A percentile compares a stretch with the other conserved stretches of the same genome.
Conservation (phyloP, 2,888 invertebrate species). For the Stenoptilia bipunctidactyla region DNA sequence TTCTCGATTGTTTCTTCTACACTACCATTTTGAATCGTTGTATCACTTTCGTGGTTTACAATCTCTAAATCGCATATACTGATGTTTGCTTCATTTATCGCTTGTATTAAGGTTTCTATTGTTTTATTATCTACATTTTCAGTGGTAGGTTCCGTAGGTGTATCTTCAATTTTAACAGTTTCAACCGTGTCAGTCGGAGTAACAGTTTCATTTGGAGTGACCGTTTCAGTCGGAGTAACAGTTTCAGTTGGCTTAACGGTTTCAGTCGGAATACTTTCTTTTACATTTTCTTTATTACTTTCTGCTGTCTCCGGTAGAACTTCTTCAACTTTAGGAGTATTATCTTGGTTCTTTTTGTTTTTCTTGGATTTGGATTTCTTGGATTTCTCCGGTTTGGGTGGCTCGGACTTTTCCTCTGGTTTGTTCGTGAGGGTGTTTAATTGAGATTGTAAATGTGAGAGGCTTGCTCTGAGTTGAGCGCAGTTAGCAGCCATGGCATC, state of each 20-base stretch:
- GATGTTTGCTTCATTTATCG: conserved; percentile 43
- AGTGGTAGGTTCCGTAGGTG: conserved; percentile 1
- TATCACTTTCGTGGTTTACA: conserved; percentile 17
- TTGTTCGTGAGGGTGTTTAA: conserved; percentile 53
- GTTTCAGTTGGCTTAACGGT: conserved; percentile 15
- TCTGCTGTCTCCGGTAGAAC: background rate
- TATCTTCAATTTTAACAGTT: conserved; percentile 10
- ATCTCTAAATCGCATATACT: conserved; percentile 38
- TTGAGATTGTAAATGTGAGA: conserved; percentile 72
- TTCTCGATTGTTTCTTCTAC: background rate
- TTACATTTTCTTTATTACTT: conserved; percentile 3
- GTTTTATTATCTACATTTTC: conserved; percentile 25
- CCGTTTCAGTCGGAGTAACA: conserved; percentile 5
- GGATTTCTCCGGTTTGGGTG: conserved; percentile 44
- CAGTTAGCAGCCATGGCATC: conserved; percentile 74
- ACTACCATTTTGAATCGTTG: background rate
- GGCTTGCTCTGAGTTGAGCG: conserved; percentile 69
- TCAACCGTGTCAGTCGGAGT: conserved; percentile 1
- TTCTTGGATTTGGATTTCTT: conserved; percentile 44
- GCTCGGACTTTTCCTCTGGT: conserved; percentile 30
- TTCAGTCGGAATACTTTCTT: conserved; percentile 16
- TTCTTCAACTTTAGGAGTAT: conserved; percentile 1
- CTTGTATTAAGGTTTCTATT: conserved; percentile 44
- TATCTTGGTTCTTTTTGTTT: conserved; percentile 18
- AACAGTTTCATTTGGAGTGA: too few relatives aligned